phyloP scores from a whole-genome alignment of 2,888 invertebrate species.

The Eupithecia pulchellata region DNA sequence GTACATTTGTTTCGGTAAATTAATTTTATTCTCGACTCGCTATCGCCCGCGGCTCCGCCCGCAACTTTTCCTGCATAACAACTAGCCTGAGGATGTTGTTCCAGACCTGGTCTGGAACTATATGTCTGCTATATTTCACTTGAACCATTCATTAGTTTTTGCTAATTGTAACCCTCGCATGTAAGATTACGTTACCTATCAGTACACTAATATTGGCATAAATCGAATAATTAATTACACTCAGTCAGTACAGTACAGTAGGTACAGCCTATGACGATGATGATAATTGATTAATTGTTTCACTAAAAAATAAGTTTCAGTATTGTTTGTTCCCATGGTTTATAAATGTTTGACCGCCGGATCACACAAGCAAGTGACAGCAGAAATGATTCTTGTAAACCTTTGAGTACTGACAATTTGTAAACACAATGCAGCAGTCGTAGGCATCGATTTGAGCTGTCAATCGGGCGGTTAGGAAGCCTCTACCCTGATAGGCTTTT shows the following conservation, averaged over 20 bases:
- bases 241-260: not conserved
- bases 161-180: no score
- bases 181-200: not conserved
- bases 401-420: no score
- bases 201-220: not conserved
- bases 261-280: not conserved
- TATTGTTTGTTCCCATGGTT: not conserved
- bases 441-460: conserved; percentile 19
- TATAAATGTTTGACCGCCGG: no score
- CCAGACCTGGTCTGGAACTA: no score
- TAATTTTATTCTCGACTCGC: not conserved
- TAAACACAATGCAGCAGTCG: not conserved
- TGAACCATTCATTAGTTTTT: not conserved
- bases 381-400: not conserved
- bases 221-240: not conserved
- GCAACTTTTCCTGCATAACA: not conserved
- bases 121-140: not conserved
- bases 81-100: not conserved
- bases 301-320: not conserved
- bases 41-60: not conserved
- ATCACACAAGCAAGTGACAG: not conserved
- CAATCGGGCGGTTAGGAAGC: conserved; percentile 27
- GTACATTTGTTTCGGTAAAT: not conserved
- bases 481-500: conserved; percentile 29
- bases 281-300: not conserved